Conservation (phyloP, 2,113 vertebrate genomes). For the Centropus bengalensis region DNA sequence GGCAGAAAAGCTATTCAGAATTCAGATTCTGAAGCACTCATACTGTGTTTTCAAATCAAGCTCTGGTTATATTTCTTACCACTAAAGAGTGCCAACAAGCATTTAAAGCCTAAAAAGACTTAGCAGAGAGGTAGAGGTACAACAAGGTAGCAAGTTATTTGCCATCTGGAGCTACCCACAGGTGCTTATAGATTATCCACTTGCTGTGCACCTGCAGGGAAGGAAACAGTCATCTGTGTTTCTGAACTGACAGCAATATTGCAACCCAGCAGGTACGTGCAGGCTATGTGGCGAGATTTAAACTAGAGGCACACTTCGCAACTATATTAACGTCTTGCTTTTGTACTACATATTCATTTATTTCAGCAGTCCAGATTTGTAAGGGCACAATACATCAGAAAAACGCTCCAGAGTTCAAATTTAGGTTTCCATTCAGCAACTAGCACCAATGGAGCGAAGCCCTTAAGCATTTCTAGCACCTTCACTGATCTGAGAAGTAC, state of each 20-base stretch:
- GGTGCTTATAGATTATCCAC: background rate
- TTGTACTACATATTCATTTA: background rate
- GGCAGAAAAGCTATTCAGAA: background rate
- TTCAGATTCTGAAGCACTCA: background rate
- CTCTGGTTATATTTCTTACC: background rate
- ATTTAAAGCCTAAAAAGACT: background rate
- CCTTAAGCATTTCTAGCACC: slow-evolving; percentile 28
- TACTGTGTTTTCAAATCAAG: background rate
- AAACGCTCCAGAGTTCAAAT: slow-evolving; percentile 28
- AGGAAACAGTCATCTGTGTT: slow-evolving; percentile 3
- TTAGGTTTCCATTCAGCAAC: background rate
- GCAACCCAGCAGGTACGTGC: background rate
- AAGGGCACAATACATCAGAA: background rate
- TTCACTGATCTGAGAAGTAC: slow-evolving; percentile 19
- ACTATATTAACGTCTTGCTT: background rate
- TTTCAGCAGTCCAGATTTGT: background rate
- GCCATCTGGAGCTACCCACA: slow-evolving; percentile 30
- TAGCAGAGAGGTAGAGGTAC: background rate
- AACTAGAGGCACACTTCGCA: background rate
- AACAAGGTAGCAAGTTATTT: background rate
- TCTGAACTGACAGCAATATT: slow-evolving; percentile 13
- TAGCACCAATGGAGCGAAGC: background rate
- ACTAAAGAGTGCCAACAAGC: background rate
- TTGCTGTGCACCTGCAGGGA: background rate
- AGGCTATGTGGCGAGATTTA: background rate